Evolutionary conservation across 2,888 invertebrate species (phyloP).

Genomic region (Lagria hirta): DNA sequence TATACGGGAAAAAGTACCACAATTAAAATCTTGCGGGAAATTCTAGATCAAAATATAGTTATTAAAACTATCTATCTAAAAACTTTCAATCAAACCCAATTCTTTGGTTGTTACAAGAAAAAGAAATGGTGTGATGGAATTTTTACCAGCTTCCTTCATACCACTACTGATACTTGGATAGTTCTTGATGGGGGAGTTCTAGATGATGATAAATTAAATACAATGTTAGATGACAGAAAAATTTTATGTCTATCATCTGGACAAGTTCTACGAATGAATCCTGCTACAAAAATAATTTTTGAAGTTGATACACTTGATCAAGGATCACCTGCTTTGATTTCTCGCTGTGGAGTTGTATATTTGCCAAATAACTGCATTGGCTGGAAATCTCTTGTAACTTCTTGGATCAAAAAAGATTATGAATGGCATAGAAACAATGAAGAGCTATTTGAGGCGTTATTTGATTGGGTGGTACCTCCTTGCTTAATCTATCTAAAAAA

Average conservation of each 20-base stretch:
- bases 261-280: slow-evolving; percentile 74
- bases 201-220: slow-evolving; percentile 80
- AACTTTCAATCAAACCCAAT: slow-evolving; percentile 80
- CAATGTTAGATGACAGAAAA: slow-evolving; percentile 73
- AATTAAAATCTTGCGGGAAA: slow-evolving; percentile 70
- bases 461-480: slow-evolving; percentile 62
- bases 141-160: slow-evolving; percentile 74
- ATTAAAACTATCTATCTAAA: slow-evolving; percentile 72
- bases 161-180: slow-evolving; percentile 73
- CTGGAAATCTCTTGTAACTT: slow-evolving; percentile 59
- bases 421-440: slow-evolving; percentile 36
- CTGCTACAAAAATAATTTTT: slow-evolving; percentile 76
- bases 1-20: slow-evolving; percentile 78
- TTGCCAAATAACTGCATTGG: slow-evolving; percentile 59
- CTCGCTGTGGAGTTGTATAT: slow-evolving; percentile 66
- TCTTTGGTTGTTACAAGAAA: slow-evolving; percentile 84
- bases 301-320: slow-evolving; percentile 78
- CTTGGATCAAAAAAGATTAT: slow-evolving; percentile 51
- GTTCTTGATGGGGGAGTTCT: slow-evolving; percentile 89
- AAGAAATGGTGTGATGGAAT: slow-evolving; percentile 82
- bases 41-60: slow-evolving; percentile 48
- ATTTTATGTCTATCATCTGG: slow-evolving; percentile 80
- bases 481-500: slow-evolving; percentile 57
- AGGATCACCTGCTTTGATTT: slow-evolving; percentile 76
- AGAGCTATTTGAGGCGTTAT: slow-evolving; percentile 47